Conservation (phyloP, 2,797 vertebrate genomes). For the Catharus ustulatus region DNA sequence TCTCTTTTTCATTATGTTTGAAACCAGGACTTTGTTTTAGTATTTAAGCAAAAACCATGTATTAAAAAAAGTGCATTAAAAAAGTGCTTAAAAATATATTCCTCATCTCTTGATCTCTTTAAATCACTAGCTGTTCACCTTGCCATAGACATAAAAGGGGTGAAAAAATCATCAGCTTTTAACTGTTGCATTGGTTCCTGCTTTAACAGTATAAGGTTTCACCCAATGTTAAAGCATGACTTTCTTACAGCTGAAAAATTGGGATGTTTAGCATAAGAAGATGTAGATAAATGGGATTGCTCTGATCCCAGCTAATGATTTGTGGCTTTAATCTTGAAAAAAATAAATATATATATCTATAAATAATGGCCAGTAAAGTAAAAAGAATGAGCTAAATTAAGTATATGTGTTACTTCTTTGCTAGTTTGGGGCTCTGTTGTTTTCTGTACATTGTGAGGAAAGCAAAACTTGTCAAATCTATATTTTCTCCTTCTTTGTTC, state of each 20-base stretch:
- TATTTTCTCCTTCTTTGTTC: not conserved
- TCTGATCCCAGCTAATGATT: not conserved
- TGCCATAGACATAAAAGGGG: not conserved
- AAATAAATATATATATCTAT: too few relatives aligned
- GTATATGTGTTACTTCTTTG: not conserved
- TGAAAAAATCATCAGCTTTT: not conserved
- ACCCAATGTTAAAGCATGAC: not conserved
- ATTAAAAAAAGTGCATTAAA: not conserved
- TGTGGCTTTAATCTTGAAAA: not conserved
- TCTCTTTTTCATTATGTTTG: not conserved
- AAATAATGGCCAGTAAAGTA: not conserved
- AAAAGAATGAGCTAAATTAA: not conserved
- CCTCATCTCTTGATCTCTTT: not conserved
- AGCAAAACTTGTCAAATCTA: not conserved
- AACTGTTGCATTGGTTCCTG: not conserved
- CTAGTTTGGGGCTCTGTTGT: fast-evolving
- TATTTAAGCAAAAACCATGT: not conserved
- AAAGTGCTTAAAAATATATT: not conserved
- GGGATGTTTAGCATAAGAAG: not conserved
- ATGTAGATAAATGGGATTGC: not conserved
- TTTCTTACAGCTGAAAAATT: not conserved
- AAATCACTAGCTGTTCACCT: not conserved
- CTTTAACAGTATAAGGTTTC: not conserved
- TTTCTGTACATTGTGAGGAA: not conserved
- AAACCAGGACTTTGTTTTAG: not conserved